Base-by-base conservation (phyloP, 2,888 invertebrate species). In the Strigamia maritima region DNA sequence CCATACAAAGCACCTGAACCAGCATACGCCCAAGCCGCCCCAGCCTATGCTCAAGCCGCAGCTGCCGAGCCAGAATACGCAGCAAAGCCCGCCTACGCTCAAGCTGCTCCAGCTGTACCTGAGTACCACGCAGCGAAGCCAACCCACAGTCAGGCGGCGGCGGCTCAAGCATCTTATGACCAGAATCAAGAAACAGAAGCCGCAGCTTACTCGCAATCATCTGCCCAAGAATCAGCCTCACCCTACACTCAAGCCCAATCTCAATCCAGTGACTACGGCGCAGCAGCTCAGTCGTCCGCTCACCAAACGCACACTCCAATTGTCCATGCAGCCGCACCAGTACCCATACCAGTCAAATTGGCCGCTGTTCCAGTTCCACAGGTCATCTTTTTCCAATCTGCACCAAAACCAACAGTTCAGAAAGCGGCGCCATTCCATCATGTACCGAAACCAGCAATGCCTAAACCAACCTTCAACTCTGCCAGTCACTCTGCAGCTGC, bases 1-100 rank as follows among this genome's bases (percentile, higher is more conserved):
- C 44, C 44, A 1, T 77, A 77, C 77, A 49, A 77, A 49, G 77
- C 77, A 40, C 77, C 77, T 10, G 19, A 49, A 49, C n/a, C 49
- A 31, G 6, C 31, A 6, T 31, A 31, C 31, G 31, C 31, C 6
- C 31, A 31, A 14, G 77, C 77, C 22, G 16, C 28, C 16, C 77
- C 49, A 49, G 77, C 14, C 19, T 74, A 74, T 19, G 49, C 19
- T 19, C 49, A 16, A 19, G 49, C 49, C 19, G n/a, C 49, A 19
- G 44, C 44, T 44, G 14, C 14, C 44, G 8, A 10, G 10, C 14
- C 40, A 40, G 10, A 40, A 14, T n/a, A 49, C 6, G n/a, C n/a
- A 2, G 16, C 16, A 19, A 16, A 7, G 16, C 19, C 49, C 31
- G 6, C 31, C 31, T 31, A 31, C 31, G 31, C 31, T n/a, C n/a